Evolutionary conservation across 2,888 invertebrate species (phyloP).

Genomic region (Spicauda simplicius): DNA sequence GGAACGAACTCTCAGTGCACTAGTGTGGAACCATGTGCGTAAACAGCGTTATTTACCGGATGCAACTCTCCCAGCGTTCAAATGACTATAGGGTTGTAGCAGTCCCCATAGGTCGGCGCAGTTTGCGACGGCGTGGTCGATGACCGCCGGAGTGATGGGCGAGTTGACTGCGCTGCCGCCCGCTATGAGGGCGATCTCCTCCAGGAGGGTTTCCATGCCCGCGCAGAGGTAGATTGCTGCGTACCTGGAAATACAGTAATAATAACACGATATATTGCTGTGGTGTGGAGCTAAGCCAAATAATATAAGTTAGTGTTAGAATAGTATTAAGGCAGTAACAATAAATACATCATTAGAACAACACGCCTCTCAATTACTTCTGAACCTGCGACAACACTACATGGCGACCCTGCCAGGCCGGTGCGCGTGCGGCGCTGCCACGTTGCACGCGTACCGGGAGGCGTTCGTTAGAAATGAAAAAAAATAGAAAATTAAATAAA

Average conservation of each 20-base stretch:
- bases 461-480: too few relatives aligned
- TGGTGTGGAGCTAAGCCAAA: too few relatives aligned
- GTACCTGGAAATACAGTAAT: slow-evolving; percentile 81
- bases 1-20: too few relatives aligned
- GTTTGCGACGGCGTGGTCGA: slow-evolving; percentile 94
- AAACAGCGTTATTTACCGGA: slow-evolving; percentile 84
- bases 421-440: too few relatives aligned
- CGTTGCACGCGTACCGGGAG: too few relatives aligned
- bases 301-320: too few relatives aligned
- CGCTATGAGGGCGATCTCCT: slow-evolving; percentile 88
- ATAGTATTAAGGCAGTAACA: too few relatives aligned
- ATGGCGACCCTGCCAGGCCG: too few relatives aligned
- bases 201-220: slow-evolving; percentile 94
- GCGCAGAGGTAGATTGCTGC: slow-evolving; percentile 96
- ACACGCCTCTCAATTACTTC: too few relatives aligned
- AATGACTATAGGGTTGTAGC: slow-evolving; percentile 94
- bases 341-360: too few relatives aligned
- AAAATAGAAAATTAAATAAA: too few relatives aligned
- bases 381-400: too few relatives aligned
- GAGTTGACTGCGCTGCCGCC: slow-evolving; percentile 62
- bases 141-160: slow-evolving; percentile 91
- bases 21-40: slow-evolving; percentile 5
- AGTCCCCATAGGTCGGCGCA: slow-evolving; percentile 96
- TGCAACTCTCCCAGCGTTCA: slow-evolving; percentile 94
- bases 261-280: background rate